These are phyloP conservation scores for Tichodroma muraria DNA, from an alignment of 2,113 vertebrate species.

Conservation along the genomic window DNA sequence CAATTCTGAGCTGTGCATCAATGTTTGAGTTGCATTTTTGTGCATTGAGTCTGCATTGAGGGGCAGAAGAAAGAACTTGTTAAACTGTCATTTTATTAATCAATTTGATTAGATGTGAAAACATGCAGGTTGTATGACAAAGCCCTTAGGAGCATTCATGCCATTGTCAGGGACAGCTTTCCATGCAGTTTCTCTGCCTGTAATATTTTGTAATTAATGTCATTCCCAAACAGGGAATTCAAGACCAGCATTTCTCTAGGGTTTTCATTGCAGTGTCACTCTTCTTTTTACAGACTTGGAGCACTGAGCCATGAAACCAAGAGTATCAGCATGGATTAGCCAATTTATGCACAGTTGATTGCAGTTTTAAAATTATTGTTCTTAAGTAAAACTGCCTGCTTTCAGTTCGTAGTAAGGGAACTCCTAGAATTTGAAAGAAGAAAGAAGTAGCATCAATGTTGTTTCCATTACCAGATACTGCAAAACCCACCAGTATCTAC, in stretches of 20 bases:
- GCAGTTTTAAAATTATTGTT: neutral
- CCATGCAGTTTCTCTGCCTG: neutral
- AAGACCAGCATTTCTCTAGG: neutral
- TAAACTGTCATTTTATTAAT: neutral
- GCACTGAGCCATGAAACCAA: neutral
- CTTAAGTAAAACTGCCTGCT: neutral
- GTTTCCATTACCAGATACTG: neutral
- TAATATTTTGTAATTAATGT: conserved; percentile 3
- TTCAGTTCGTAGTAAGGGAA: neutral
- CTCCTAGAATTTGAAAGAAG: neutral
- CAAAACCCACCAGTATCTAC: neutral
- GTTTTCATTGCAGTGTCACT: neutral
- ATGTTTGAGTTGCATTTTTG: neutral
- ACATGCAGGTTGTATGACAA: neutral
- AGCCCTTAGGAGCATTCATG: neutral
- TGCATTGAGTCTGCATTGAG: no score
- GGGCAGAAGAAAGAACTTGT: neutral
- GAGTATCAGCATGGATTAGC: neutral
- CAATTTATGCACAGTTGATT: neutral
- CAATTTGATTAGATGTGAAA: neutral
- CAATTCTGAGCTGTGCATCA: neutral
- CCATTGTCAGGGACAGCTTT: neutral
- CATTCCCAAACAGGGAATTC: neutral
- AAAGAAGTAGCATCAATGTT: neutral
- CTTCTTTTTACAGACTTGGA: neutral